Evolutionary conservation across 2,888 invertebrate species (phyloP).

Genomic region (Blastobasis lacticolella): DNA sequence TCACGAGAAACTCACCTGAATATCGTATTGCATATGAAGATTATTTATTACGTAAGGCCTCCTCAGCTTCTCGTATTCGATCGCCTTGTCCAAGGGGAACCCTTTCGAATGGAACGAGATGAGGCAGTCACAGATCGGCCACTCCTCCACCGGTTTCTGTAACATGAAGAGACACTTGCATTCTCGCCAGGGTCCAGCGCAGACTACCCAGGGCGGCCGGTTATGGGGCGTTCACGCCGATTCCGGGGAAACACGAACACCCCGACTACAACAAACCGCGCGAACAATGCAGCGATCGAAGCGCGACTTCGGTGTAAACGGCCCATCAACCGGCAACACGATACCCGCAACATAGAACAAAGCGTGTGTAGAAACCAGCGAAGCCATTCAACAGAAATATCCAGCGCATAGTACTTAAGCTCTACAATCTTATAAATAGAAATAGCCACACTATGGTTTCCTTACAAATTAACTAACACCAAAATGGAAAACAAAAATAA

Average conservation of each 20-base stretch:
- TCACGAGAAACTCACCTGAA: constrained; percentile 78
- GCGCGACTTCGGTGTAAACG: constrained; percentile 14
- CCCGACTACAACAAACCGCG: no score
- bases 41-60: constrained; percentile 99
- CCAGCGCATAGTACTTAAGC: no score
- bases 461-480: no score
- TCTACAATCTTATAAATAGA: not conserved
- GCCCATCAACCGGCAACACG: constrained; percentile 25
- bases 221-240: no score
- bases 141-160: constrained; percentile 95
- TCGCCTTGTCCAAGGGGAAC: constrained; percentile 98
- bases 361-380: constrained; percentile 26
- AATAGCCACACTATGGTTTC: no score
- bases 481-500: no score
- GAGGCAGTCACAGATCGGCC: constrained; percentile 98
- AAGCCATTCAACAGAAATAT: constrained; percentile 39
- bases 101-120: constrained; percentile 99
- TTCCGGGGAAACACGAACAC: no score
- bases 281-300: no score
- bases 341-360: constrained; percentile 33
- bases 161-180: constrained; percentile 6
- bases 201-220: no score
- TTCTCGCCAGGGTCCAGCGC: no score
- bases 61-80: constrained; percentile 93
- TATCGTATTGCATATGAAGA: constrained; percentile 98